Conservation (phyloP, 2,888 invertebrate species). For the Lasius fuliginosus region DNA sequence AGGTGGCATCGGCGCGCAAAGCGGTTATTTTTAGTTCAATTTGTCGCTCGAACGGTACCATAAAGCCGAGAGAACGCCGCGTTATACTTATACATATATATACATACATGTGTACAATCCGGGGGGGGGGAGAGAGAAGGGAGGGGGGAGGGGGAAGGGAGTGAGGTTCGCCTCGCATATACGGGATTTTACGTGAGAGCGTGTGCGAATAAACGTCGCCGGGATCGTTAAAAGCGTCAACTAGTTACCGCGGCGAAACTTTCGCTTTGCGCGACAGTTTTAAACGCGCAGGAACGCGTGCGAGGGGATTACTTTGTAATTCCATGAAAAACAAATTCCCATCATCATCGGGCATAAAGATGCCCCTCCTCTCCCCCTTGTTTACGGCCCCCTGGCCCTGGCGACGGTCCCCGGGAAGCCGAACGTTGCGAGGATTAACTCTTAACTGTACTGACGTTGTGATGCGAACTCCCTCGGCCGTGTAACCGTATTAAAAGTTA, state of each 20-base stretch:
- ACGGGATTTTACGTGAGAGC: conserved; percentile 69
- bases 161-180: background rate
- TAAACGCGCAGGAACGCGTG: conserved; percentile 9
- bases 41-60: conserved; percentile 84
- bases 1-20: conserved; percentile 79
- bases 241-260: conserved; percentile 49
- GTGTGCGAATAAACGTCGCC: conserved; percentile 67
- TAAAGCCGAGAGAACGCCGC: conserved; percentile 76
- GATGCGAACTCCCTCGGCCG: conserved; percentile 18
- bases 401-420: background rate
- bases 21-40: conserved; percentile 85
- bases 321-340: conserved; percentile 33
- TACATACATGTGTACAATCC: background rate
- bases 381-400: background rate
- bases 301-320: conserved; percentile 40
- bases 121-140: background rate
- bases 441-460: conserved; percentile 28
- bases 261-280: conserved; percentile 42
- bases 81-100: conserved; percentile 34
- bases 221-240: conserved; percentile 69
- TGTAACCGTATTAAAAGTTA: conserved; percentile 37
- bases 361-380: background rate
- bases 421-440: conserved; percentile 42
- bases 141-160: background rate
- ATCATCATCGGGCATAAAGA: conserved; percentile 39